Percentiles rank a stretch among this genome's conserved stretches.
phyloP scores from a whole-genome alignment of 2,113 vertebrate species.

The Tyto alba region DNA sequence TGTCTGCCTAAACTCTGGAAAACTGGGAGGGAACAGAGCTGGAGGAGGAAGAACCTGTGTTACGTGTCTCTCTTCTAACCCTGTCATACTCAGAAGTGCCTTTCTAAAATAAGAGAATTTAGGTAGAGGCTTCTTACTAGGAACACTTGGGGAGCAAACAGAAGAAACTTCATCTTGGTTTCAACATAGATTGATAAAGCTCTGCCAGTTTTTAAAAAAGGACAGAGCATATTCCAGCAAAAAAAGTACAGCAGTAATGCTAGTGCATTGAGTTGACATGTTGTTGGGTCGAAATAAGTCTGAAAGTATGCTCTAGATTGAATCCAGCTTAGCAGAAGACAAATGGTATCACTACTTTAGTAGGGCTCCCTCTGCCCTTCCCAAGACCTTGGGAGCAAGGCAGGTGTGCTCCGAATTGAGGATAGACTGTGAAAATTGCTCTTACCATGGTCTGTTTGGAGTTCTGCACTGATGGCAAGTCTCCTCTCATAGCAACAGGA shows the following conservation, averaged over 20 bases:
- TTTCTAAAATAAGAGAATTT: not conserved
- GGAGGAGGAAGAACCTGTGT: not conserved
- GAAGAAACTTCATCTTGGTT: not conserved
- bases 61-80: not conserved
- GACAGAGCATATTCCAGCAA: not conserved
- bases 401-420: not conserved
- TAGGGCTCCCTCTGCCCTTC: not conserved
- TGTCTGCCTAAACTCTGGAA: not conserved
- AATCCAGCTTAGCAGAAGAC: not conserved
- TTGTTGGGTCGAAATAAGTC: not conserved
- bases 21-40: not conserved
- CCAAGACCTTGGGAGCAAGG: not conserved
- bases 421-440: not conserved
- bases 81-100: not conserved
- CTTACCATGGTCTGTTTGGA: not conserved
- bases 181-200: not conserved
- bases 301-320: not conserved
- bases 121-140: not conserved
- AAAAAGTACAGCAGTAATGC: not conserved
- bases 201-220: not conserved
- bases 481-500: not conserved
- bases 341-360: not conserved
- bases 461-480: not conserved
- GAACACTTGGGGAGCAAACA: not conserved
- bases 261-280: not conserved